These are phyloP conservation scores for Tadarida brasiliensis DNA, from an alignment of 2,797 vertebrate species.

Conservation along the genomic window DNA sequence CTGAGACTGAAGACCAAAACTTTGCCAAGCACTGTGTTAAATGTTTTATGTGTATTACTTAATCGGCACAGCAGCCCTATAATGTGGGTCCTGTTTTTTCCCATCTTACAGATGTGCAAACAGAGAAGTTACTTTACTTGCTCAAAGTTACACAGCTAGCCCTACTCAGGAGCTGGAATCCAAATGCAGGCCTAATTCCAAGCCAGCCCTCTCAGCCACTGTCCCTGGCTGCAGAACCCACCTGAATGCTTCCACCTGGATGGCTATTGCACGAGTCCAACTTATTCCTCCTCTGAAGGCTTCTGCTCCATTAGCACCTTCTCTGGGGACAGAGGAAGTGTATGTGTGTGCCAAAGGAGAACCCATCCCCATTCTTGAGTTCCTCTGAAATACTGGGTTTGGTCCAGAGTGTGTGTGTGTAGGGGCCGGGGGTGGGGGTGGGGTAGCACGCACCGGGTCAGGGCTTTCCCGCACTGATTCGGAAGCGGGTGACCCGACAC, in stretches of 20 bases:
- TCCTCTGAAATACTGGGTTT: constrained; percentile 80
- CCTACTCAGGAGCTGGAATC: background rate
- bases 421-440: background rate
- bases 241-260: background rate
- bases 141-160: background rate
- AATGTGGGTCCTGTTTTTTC: background rate
- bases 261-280: background rate
- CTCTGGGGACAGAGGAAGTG: constrained; percentile 70
- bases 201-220: background rate
- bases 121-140: constrained; percentile 35
- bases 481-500: constrained; percentile 75
- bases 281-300: background rate
- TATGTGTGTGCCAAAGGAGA: constrained; percentile 78
- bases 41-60: background rate
- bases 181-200: constrained; percentile 5
- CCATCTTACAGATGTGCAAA: constrained; percentile 51
- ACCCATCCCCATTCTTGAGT: constrained; percentile 74
- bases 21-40: background rate
- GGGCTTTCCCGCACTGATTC: constrained; percentile 81
- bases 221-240: background rate
- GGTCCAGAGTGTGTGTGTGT: background rate
- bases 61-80: background rate
- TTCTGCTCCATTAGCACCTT: constrained; percentile 60
- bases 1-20: background rate
- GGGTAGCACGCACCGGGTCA: constrained; percentile 71